Evolutionary conservation across 2,888 invertebrate genomes (phyloP), one percentile per base, ranked within the genome.

Genomic region (Amphipoea lucens): DNA sequence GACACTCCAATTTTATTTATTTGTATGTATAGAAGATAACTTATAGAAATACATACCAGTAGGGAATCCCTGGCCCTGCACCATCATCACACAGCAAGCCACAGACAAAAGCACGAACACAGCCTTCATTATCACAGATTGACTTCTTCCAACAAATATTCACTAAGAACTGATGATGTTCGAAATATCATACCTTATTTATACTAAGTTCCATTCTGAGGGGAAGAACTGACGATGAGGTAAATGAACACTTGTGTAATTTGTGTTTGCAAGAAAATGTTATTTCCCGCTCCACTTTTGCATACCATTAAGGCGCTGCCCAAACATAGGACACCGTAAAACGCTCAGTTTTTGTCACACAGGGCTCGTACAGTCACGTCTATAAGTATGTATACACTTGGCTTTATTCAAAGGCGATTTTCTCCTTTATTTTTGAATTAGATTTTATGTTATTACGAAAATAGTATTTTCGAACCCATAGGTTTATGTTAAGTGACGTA

Each of bases 11-110:
- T 36, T 36, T 36, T 36, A 36, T 36, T 36, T 36, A 36, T 36
- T 36, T 36, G 36, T 36, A 36, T 36, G 36, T 36, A 36, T 36
- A 36, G 36, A 36, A 36, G 3, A 36, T 36, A 45, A 45, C 6
- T 2, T 42, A n/a, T 7, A 20, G 2, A 69, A 63, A 75, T 42
- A 87, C 93, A 89, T 83, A 94, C 93, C 91, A 20, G 71, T 92
- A 51, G 93, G 93, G 42, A 93, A 1, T 4, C 87, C 91, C 80
- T 94, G 94, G 0, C 92, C 82, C 2, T 87, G 76, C 0, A 88
- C 90, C 69, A 87, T 42, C 66, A 82, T 84, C 6, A 89, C 78
- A 6, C 84, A 68, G 11, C 82, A 75, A 5, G 81, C 85, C 36
- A 90, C 84, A n/a, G 88, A 66, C 11, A 90, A 73, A 23, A 90